Percentiles rank a stretch among this genome's conserved stretches.
Conservation (phyloP, 1,140 invertebrate species). For the Oncopeltus fasciatus region DNA sequence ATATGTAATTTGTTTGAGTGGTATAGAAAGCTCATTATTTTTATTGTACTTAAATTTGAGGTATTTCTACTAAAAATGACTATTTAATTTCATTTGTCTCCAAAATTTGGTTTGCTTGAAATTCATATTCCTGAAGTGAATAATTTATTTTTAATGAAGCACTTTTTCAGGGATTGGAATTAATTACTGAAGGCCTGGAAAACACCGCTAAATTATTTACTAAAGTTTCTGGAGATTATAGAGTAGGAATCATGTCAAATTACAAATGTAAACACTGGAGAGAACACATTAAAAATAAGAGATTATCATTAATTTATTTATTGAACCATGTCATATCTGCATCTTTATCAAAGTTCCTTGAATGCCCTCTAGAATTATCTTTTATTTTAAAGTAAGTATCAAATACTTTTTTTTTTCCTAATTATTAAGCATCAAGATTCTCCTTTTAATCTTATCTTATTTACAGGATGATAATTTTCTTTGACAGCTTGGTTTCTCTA, state of each 20-base stretch:
- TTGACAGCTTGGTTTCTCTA: slow-evolving; percentile 22
- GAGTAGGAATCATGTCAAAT: slow-evolving; percentile 11
- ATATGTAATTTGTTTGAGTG: too few relatives aligned
- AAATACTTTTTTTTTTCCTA: background rate
- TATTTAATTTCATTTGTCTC: too few relatives aligned
- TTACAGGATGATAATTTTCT: slow-evolving; percentile 22
- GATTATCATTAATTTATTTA: slow-evolving; percentile 22
- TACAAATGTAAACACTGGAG: slow-evolving; percentile 19
- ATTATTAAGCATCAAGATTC: background rate
- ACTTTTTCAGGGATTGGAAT: slow-evolving; percentile 16
- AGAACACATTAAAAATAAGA: slow-evolving; percentile 17
- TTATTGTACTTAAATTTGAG: too few relatives aligned
- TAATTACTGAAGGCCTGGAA: slow-evolving; percentile 13
- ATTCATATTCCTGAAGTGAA: too few relatives aligned
- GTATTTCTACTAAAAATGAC: too few relatives aligned
- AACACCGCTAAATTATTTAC: slow-evolving; percentile 13
- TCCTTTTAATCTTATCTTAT: background rate
- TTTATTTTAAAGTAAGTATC: slow-evolving; percentile 20
- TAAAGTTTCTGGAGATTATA: slow-evolving; percentile 12
- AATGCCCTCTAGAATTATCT: slow-evolving; percentile 13
- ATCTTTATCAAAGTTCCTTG: slow-evolving; percentile 17
- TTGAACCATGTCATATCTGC: slow-evolving; percentile 20
- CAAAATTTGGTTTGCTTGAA: too few relatives aligned
- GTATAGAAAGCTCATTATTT: too few relatives aligned
- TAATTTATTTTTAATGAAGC: too few relatives aligned